phyloP scores from a whole-genome alignment of 2,888 invertebrate species.

The Chaitophorus viminalis region DNA sequence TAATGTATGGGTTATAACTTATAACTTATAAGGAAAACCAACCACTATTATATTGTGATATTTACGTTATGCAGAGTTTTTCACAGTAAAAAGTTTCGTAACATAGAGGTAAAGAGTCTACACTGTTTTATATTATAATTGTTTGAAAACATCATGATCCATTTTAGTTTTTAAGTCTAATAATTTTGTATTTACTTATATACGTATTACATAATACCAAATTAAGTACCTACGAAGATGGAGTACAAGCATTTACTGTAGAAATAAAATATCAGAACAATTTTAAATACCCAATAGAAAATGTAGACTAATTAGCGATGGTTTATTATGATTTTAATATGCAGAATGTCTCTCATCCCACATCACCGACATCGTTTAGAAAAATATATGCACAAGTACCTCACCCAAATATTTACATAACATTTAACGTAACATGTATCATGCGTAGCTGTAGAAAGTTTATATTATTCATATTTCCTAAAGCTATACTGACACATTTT shows the following conservation, averaged over 20 bases:
- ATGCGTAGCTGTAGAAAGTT: conserved; percentile 43
- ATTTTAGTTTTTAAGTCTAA: not conserved
- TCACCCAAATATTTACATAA: conserved; percentile 59
- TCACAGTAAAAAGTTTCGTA: too few relatives aligned
- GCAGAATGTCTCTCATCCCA: conserved; percentile 32
- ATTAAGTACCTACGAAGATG: not conserved
- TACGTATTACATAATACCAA: too few relatives aligned
- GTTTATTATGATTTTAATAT: conserved; percentile 14
- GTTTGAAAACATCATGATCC: not conserved
- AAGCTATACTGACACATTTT: conserved; percentile 46
- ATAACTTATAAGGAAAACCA: too few relatives aligned
- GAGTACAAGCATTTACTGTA: not conserved
- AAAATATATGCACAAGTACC: conserved; percentile 33
- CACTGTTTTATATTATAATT: not conserved
- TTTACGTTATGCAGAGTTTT: too few relatives aligned
- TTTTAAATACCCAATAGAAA: not conserved
- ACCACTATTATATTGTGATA: too few relatives aligned
- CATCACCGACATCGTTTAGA: conserved; percentile 38
- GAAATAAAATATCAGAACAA: not conserved
- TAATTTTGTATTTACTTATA: not conserved
- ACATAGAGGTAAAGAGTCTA: too few relatives aligned
- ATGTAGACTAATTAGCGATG: not conserved
- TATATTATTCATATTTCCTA: conserved; percentile 46
- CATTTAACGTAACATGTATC: conserved; percentile 46
- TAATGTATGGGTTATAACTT: too few relatives aligned